phyloP scores from a whole-genome alignment of 2,888 invertebrate genomes.

The Cryptops parisi region DNA sequence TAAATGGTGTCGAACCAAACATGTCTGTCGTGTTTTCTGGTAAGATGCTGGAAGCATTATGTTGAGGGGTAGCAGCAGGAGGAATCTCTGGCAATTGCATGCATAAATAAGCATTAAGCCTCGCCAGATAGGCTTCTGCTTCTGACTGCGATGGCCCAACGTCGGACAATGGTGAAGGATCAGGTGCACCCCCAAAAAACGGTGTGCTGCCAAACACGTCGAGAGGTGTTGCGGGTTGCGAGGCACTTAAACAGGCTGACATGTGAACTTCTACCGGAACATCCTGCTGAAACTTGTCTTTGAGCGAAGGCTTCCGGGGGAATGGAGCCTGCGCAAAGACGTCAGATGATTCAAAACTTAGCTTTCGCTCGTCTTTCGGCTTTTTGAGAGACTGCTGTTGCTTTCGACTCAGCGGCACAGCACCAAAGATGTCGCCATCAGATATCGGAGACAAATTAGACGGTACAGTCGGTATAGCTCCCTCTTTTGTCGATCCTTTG shows the following conservation, averaged over 20 bases:
- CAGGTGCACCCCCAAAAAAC: constrained; percentile 21
- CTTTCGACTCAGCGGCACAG: constrained; percentile 29
- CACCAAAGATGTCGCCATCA: constrained; percentile 25
- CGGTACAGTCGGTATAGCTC: too few species aligned
- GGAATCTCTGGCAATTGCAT: neutral
- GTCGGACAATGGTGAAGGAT: neutral
- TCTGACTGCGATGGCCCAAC: neutral
- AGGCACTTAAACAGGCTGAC: neutral
- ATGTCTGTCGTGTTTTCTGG: constrained; percentile 14
- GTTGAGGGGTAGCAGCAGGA: neutral
- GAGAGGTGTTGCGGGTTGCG: constrained; percentile 17
- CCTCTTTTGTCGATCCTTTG: neutral
- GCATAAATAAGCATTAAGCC: neutral
- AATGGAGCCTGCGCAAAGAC: constrained; percentile 59
- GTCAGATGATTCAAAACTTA: constrained; percentile 34
- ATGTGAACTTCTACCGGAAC: neutral
- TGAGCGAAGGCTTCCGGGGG: constrained; percentile 18
- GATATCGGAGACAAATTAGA: neutral
- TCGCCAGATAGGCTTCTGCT: neutral
- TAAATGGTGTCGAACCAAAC: constrained; percentile 21
- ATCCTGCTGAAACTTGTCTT: constrained; percentile 7
- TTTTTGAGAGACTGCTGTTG: constrained; percentile 4
- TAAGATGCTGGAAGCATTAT: neutral
- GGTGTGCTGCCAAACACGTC: constrained; percentile 29
- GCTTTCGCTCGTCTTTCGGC: constrained; percentile 2